A percentile compares a stretch with the other conserved stretches of the same genome.
These are phyloP conservation scores for Lampropteryx suffumata DNA, from an alignment of 2,888 invertebrate species.

Conservation along the genomic window DNA sequence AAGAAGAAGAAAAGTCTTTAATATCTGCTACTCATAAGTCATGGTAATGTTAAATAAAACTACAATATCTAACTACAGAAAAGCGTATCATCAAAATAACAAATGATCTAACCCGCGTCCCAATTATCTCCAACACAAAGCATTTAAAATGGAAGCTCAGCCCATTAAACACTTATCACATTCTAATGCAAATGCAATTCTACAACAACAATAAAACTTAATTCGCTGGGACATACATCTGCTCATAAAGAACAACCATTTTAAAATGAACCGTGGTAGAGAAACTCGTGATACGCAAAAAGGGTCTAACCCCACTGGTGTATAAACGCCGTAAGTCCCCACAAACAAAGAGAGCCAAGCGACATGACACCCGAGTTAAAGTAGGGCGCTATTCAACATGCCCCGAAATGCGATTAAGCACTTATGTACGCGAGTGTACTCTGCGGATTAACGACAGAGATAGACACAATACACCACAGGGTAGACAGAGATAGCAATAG, in stretches of 20 bases:
- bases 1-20: too few relatives aligned
- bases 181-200: conserved; percentile 72
- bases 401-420: conserved; percentile 80
- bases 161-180: conserved; percentile 70
- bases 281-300: conserved; percentile 25
- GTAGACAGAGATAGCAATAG: conserved; percentile 46
- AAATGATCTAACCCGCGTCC: conserved; percentile 17
- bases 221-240: conserved; percentile 59
- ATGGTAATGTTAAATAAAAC: background rate
- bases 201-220: conserved; percentile 59
- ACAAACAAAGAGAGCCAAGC: conserved; percentile 67
- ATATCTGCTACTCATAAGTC: too few relatives aligned
- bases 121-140: conserved; percentile 22
- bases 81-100: conserved; percentile 13
- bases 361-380: conserved; percentile 64
- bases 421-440: conserved; percentile 78
- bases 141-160: conserved; percentile 36
- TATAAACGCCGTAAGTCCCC: conserved; percentile 65
- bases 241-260: conserved; percentile 44
- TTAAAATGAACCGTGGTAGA: conserved; percentile 48
- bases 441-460: conserved; percentile 59
- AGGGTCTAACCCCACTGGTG: conserved; percentile 52
- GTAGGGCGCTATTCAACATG: conserved; percentile 66
- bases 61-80: too few relatives aligned
- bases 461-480: conserved; percentile 37